These are phyloP conservation scores for Nycticebus coucang DNA, from an alignment of 2,113 vertebrate genomes.

Conservation along the genomic window DNA sequence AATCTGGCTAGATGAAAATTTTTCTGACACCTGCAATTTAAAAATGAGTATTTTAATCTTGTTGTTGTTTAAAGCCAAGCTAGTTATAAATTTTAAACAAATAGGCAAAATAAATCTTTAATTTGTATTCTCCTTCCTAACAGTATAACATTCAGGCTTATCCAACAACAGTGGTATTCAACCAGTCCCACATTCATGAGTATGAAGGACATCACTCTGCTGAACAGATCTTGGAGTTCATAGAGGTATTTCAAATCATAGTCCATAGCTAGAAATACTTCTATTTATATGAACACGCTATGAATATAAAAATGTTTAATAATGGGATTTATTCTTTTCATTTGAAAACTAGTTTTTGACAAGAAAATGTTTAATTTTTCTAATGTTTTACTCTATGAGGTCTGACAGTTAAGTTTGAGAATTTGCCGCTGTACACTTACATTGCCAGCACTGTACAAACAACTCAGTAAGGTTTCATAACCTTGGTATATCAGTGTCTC, in stretches of 20 bases:
- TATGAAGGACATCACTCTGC: slow-evolving; percentile 98
- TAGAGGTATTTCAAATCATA: slow-evolving; percentile 88
- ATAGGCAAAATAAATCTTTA: slow-evolving; percentile 12
- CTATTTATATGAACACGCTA: neutral
- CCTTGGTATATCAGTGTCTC: too few species aligned
- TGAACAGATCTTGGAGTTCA: slow-evolving; percentile 96
- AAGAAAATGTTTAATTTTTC: neutral
- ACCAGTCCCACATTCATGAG: slow-evolving; percentile 93
- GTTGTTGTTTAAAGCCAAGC: neutral
- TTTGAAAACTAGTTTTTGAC: neutral
- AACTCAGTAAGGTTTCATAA: too few species aligned
- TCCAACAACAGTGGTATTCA: slow-evolving; percentile 97
- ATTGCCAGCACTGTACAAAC: too few species aligned
- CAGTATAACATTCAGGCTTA: slow-evolving; percentile 98
- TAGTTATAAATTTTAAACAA: slow-evolving; percentile 59
- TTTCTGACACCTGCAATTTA: slow-evolving; percentile 1
- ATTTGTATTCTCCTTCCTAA: slow-evolving; percentile 66
- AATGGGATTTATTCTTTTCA: neutral
- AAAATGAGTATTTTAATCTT: neutral
- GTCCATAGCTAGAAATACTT: neutral
- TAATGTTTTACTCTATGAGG: neutral
- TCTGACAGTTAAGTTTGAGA: too few species aligned
- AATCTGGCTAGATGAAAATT: neutral
- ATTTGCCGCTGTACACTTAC: too few species aligned
- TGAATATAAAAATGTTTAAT: neutral